phyloP scores from a whole-genome alignment of 1,140 invertebrate genomes.

The Oncopeltus fasciatus region DNA sequence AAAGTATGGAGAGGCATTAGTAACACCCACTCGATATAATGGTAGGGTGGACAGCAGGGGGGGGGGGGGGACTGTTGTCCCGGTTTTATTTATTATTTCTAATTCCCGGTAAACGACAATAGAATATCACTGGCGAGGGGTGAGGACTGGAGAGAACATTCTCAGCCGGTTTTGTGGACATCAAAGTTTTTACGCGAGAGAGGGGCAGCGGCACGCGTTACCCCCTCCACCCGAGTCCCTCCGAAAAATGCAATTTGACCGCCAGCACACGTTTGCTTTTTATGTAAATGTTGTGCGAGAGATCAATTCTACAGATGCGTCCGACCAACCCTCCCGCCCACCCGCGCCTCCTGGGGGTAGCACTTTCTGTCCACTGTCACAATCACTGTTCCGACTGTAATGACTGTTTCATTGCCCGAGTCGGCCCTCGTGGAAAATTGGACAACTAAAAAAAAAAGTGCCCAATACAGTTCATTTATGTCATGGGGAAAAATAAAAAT shows the following conservation, averaged over 20 bases:
- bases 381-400: too few species aligned
- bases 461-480: too few species aligned
- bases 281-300: conserved; percentile 14
- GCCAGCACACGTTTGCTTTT: conserved; percentile 16
- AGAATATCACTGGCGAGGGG: neutral
- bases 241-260: conserved; percentile 17
- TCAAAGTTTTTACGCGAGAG: conserved; percentile 6
- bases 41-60: too few species aligned
- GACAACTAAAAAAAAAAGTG: too few species aligned
- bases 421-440: too few species aligned
- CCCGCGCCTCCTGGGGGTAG: too few species aligned
- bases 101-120: neutral
- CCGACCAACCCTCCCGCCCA: too few species aligned
- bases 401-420: too few species aligned
- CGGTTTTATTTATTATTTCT: conserved; percentile 3
- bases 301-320: conserved; percentile 1
- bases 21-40: too few species aligned
- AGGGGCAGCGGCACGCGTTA: neutral
- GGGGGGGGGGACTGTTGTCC: neutral
- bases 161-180: conserved; percentile 6
- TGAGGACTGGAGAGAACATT: conserved; percentile 4
- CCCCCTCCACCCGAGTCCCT: neutral
- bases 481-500: too few species aligned
- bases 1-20: neutral
- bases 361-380: too few species aligned